A percentile compares a stretch with the other conserved stretches of the same genome.
phyloP scores from a whole-genome alignment of 1,140 invertebrate genomes.

The Oreohelix idahoensis region DNA sequence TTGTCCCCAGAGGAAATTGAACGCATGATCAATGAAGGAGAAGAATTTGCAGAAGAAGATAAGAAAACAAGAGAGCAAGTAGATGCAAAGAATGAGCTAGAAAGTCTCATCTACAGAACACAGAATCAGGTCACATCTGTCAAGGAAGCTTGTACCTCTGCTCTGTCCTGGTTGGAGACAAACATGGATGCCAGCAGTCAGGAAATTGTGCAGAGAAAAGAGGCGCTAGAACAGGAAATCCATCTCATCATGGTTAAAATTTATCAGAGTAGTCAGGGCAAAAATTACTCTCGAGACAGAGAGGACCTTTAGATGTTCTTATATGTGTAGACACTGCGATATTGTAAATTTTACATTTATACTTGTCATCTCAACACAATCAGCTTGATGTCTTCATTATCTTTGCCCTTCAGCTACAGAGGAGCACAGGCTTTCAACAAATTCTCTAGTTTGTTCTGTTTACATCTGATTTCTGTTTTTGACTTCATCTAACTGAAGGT shows the following conservation, averaged over 20 bases:
- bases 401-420: too few species aligned
- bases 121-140: slow-evolving; percentile 97
- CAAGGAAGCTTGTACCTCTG: slow-evolving; percentile 95
- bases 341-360: too few species aligned
- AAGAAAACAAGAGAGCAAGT: slow-evolving; percentile 93
- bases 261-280: slow-evolving; percentile 80
- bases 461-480: too few species aligned
- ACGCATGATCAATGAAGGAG: slow-evolving; percentile 95
- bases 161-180: slow-evolving; percentile 97
- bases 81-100: slow-evolving; percentile 88
- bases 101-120: slow-evolving; percentile 96
- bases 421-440: too few species aligned
- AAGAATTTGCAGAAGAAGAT: slow-evolving; percentile 92
- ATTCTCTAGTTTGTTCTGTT: too few species aligned
- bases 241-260: slow-evolving; percentile 97
- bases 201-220: slow-evolving; percentile 96
- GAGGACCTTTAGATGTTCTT: slow-evolving; percentile 34
- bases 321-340: too few species aligned
- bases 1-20: slow-evolving; percentile 98
- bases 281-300: slow-evolving; percentile 59
- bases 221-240: slow-evolving; percentile 92
- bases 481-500: too few species aligned
- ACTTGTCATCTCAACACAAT: too few species aligned
- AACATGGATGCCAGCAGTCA: slow-evolving; percentile 94
- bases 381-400: too few species aligned